Percentiles rank a stretch among this genome's conserved stretches.
phyloP scores from a whole-genome alignment of 2,888 invertebrate species.

The Brassicogethes aeneus region DNA sequence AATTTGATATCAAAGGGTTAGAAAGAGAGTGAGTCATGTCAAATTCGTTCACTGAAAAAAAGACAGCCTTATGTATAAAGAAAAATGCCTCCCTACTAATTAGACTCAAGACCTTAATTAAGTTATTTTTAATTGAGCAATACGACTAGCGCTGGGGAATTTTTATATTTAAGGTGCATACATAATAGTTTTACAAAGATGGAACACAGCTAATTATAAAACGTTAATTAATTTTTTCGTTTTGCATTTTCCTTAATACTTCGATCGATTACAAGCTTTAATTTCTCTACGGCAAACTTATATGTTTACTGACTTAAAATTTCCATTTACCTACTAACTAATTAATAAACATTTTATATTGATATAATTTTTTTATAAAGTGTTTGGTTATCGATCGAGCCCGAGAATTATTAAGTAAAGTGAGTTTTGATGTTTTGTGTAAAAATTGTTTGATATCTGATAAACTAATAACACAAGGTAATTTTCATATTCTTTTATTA shows the following conservation, averaged over 20 bases:
- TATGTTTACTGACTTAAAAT: too few relatives aligned
- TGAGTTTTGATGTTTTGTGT: constrained; percentile 4
- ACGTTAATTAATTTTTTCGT: constrained; percentile 8
- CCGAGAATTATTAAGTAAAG: not conserved
- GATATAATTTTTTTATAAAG: too few relatives aligned
- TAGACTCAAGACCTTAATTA: constrained; percentile 58
- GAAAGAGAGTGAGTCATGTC: constrained; percentile 21
- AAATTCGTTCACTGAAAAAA: constrained; percentile 22
- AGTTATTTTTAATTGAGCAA: constrained; percentile 57
- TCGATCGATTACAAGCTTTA: too few relatives aligned
- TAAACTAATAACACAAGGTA: constrained; percentile 21
- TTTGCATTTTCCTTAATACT: not conserved
- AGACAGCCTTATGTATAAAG: constrained; percentile 26
- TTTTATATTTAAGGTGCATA: constrained; percentile 26
- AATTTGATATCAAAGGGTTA: constrained; percentile 39
- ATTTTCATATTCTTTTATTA: constrained; percentile 30
- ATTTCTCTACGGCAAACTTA: too few relatives aligned
- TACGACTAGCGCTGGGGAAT: constrained; percentile 27
- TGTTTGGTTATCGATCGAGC: too few relatives aligned
- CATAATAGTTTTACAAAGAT: constrained; percentile 17
- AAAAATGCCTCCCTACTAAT: constrained; percentile 45
- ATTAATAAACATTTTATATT: too few relatives aligned
- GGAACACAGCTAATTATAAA: constrained; percentile 16
- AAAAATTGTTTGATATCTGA: constrained; percentile 19
- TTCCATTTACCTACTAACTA: too few relatives aligned